Conservation (phyloP, 2,797 vertebrate species). For the Tapirus indicus region DNA sequence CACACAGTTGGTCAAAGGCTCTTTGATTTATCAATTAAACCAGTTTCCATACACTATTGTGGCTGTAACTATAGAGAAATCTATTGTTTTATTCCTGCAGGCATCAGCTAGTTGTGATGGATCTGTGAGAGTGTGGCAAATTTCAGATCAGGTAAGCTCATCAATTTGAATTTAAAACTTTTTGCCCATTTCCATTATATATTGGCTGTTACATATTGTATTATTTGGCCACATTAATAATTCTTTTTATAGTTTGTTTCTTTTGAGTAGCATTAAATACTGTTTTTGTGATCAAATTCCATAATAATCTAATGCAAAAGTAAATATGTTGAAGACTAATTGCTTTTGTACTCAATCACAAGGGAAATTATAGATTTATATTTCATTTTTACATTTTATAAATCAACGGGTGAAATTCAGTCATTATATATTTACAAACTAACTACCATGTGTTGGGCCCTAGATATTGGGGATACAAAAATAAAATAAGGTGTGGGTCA, state of each 20-base stretch:
- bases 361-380: background rate
- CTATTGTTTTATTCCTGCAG: conserved; percentile 85
- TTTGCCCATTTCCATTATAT: background rate
- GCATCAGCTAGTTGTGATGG: conserved; percentile 97
- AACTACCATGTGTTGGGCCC: background rate
- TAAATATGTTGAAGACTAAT: conserved; percentile 5
- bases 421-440: conserved; percentile 16
- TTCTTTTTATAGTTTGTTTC: conserved; percentile 42
- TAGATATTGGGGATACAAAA: background rate
- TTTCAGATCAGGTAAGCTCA: conserved; percentile 93
- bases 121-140: conserved; percentile 95
- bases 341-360: conserved; percentile 11
- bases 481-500: conserved; percentile 6
- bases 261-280: conserved; percentile 45
- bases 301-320: background rate
- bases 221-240: conserved; percentile 1
- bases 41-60: background rate
- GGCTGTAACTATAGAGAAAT: conserved; percentile 42
- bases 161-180: conserved; percentile 56
- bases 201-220: background rate
- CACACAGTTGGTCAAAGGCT: background rate
- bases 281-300: conserved; percentile 34
- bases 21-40: background rate
- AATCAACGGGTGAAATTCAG: background rate
- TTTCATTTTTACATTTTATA: conserved; percentile 63